These are phyloP conservation scores for Falco peregrinus DNA, from an alignment of 2,797 vertebrate genomes.

Conservation along the genomic window DNA sequence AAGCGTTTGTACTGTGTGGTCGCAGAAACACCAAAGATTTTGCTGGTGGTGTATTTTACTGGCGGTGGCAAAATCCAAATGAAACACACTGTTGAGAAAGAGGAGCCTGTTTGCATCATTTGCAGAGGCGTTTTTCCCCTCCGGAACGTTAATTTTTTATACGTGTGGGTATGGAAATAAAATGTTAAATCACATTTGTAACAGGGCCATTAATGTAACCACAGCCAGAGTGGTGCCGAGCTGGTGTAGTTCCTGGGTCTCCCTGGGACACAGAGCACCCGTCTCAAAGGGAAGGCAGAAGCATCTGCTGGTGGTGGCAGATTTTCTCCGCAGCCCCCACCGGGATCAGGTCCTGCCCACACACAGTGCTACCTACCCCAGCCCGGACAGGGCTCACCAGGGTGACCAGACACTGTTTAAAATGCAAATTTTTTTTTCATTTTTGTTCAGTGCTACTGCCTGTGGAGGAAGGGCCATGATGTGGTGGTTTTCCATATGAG, in stretches of 20 bases:
- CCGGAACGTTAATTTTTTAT: not conserved
- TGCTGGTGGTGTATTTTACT: not conserved
- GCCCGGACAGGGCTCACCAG: conserved; percentile 80
- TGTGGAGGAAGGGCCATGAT: conserved; percentile 53
- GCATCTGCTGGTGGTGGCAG: not conserved
- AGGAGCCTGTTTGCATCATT: not conserved
- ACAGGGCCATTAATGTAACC: not conserved
- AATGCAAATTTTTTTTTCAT: conserved; percentile 73
- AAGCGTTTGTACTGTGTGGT: fast-evolving
- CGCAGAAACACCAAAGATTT: not conserved
- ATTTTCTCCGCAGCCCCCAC: not conserved
- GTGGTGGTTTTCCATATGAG: conserved; percentile 54
- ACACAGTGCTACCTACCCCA: conserved; percentile 80
- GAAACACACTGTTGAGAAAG: not conserved
- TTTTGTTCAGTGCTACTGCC: conserved; percentile 65
- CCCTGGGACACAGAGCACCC: conserved; percentile 29
- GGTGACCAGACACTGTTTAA: conserved; percentile 76
- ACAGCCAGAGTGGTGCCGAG: not conserved
- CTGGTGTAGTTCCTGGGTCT: not conserved
- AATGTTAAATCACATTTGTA: not conserved
- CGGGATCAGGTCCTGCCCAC: conserved; percentile 38
- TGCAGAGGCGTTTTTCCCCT: not conserved
- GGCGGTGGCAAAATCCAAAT: not conserved
- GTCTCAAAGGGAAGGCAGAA: not conserved
- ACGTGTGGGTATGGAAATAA: not conserved